Percentiles rank a stretch among this genome's conserved stretches.
These are phyloP conservation scores for Netelia fuscicornis DNA, from an alignment of 2,888 invertebrate genomes.

Conservation along the genomic window DNA sequence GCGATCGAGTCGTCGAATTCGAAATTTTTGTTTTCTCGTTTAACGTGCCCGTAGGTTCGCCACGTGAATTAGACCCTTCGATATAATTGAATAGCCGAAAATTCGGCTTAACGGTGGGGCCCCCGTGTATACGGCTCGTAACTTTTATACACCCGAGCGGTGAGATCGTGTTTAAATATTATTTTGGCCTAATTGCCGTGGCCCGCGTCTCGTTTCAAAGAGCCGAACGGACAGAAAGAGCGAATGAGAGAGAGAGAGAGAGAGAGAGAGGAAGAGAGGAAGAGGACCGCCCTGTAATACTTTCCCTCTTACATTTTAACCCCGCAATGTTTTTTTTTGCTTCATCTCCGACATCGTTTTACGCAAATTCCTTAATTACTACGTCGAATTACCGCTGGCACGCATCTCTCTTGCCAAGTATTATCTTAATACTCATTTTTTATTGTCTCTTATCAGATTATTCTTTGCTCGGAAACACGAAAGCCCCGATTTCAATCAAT, in stretches of 20 bases:
- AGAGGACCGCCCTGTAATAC: conserved; percentile 11
- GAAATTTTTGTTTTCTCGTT: conserved; percentile 21
- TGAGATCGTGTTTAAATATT: conserved; percentile 58
- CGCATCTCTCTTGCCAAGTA: neutral
- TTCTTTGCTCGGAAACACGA: neutral
- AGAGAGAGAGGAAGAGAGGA: no score
- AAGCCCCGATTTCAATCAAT: no score
- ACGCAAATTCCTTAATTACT: conserved; percentile 64
- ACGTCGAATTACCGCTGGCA: conserved; percentile 46
- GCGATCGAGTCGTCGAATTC: conserved; percentile 49
- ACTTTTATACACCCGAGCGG: neutral
- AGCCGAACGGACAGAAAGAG: no score
- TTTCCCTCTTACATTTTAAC: conserved; percentile 31
- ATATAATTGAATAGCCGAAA: conserved; percentile 69
- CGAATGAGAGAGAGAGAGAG: no score
- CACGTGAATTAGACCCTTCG: conserved; percentile 54
- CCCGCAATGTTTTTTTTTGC: conserved; percentile 10
- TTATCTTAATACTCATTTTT: conserved; percentile 15
- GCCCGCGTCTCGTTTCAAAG: conserved; percentile 42
- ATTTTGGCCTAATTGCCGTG: conserved; percentile 63
- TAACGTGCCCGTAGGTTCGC: conserved; percentile 4
- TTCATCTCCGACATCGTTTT: conserved; percentile 46
- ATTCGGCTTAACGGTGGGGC: conserved; percentile 56
- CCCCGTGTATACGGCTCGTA: neutral
- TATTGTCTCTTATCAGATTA: conserved; percentile 32